Evolutionary conservation across 2,113 vertebrate species (phyloP), one percentile per base, ranked within the genome.

Genomic region (Ammospiza nelsoni): DNA sequence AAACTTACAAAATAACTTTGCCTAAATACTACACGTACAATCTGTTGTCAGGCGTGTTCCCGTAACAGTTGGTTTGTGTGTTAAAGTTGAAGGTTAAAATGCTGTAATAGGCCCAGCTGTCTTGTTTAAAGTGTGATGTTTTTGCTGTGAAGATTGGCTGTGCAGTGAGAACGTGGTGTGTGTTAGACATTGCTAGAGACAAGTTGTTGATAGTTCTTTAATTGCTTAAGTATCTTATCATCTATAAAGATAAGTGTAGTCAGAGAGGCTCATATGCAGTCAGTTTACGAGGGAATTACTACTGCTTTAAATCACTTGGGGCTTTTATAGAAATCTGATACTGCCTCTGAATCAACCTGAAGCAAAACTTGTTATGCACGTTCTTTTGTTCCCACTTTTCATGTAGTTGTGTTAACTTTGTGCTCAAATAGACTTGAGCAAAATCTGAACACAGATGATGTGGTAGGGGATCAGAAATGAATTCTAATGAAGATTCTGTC

Each of bases 311-410:
- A 78, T 80, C 73, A 71, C 78, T 89, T 4, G 9, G 78, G 69
- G 48, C 69, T 93, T 95, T 96, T 91, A 84, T 85, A 81, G 78
- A 77, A 83, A 85, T 92, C 74, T 83, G 87, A 83, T 92, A 51
- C 27, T 87, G 78, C 51, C 21, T 92, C 66, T 87, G 84, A 84
- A 85, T 75, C 62, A 89, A 87, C 41, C 28, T 76, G 55, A 49
- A 55, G 59, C 29, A 66, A 67, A 46, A 23, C 15, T 66, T 9
- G 16, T 48, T 35, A 19, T 18, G 43, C 1, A 2, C 27, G 8
- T 85, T 90, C 29, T 80, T 73, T 63, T 87, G 33, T 77, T 86
- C 18, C 23, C 6, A 10, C 21, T 91, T 94, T 43, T 71, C 46
- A 20, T 21, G 2, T 43, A 71, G 48, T 77, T 94, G 19, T 55